phyloP scores from a whole-genome alignment of 2,797 vertebrate genomes.

The Pipistrellus pipistrellus region DNA sequence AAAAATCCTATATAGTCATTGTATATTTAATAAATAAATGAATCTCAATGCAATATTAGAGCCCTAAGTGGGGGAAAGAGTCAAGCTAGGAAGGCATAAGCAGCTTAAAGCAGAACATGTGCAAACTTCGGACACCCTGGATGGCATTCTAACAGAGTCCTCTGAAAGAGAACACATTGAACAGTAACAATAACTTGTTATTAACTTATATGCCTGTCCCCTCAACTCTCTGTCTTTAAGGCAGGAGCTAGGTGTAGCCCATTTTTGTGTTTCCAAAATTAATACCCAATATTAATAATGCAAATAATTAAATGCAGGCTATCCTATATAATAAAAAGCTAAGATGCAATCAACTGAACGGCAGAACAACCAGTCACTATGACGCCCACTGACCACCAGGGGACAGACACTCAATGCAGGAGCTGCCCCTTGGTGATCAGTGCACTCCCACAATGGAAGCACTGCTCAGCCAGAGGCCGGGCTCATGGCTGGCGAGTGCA shows the following conservation, averaged over 20 bases:
- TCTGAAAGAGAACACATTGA: background rate
- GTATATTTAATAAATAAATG: slow-evolving; percentile 46
- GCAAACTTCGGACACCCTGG: background rate
- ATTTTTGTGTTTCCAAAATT: background rate
- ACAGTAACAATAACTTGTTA: background rate
- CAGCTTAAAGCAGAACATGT: background rate
- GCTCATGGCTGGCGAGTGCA: no score
- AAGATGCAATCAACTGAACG: no score
- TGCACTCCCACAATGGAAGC: no score
- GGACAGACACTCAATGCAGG: no score
- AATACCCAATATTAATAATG: background rate
- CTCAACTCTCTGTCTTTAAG: background rate
- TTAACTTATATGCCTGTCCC: background rate
- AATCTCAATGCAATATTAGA: background rate
- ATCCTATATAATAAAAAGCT: no score
- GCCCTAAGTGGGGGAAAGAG: background rate
- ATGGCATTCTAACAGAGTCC: background rate
- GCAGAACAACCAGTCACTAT: no score
- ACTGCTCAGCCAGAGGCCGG: no score
- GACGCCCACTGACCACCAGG: no score
- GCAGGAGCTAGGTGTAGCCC: background rate
- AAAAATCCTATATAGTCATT: background rate
- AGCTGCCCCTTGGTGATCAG: no score
- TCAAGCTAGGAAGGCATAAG: background rate
- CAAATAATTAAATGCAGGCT: background rate